Evolutionary conservation across 2,797 vertebrate genomes (phyloP).

Genomic region (Siniperca undulata): DNA sequence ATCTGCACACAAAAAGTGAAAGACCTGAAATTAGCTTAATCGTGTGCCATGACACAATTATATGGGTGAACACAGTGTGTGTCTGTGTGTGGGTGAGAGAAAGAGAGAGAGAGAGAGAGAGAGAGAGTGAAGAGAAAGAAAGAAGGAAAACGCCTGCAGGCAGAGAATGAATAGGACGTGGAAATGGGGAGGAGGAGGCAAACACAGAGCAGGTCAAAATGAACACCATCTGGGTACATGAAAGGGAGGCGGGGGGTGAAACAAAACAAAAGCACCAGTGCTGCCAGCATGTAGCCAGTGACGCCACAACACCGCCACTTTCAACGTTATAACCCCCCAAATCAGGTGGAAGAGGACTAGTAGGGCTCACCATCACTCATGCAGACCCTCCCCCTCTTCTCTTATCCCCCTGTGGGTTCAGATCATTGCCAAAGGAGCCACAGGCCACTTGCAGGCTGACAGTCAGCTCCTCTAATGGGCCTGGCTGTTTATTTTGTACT

Average conservation of each 20-base stretch:
- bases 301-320: conserved; percentile 70
- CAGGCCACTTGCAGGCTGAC: conserved; percentile 89
- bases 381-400: conserved; percentile 49
- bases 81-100: conserved; percentile 21
- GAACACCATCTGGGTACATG: conserved; percentile 88
- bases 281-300: conserved; percentile 80
- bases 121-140: conserved; percentile 34
- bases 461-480: conserved; percentile 89
- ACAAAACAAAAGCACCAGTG: conserved; percentile 85
- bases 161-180: conserved; percentile 74
- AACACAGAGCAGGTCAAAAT: conserved; percentile 81
- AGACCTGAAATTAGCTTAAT: conserved; percentile 52
- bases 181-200: conserved; percentile 47
- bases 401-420: conserved; percentile 79
- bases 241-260: conserved; percentile 68
- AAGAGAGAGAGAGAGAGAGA: conserved; percentile 25
- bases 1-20: conserved; percentile 51
- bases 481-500: conserved; percentile 89
- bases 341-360: conserved; percentile 70
- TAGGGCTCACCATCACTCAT: conserved; percentile 66
- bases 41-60: conserved; percentile 55
- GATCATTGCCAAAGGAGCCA: conserved; percentile 86
- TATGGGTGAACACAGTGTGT: conserved; percentile 48
- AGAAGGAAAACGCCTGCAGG: conserved; percentile 79
- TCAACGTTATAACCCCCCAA: conserved; percentile 28